These are phyloP conservation scores for Ibycter americanus DNA, from an alignment of 2,797 vertebrate genomes.

Conservation along the genomic window DNA sequence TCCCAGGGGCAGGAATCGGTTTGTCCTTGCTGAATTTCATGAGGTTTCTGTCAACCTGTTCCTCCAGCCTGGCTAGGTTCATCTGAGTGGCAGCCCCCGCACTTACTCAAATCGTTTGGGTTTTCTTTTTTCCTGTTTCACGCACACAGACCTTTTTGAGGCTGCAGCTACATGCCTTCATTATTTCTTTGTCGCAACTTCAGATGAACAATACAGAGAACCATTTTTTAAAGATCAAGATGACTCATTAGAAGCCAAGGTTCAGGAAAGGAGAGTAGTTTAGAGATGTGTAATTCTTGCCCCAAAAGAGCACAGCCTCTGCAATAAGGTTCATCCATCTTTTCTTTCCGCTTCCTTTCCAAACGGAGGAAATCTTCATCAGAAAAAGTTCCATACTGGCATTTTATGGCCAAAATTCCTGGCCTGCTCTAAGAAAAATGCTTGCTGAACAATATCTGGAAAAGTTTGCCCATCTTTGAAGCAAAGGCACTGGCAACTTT, in stretches of 20 bases:
- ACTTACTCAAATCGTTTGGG: background rate
- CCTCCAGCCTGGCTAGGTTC: background rate
- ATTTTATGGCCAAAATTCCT: conserved; percentile 23
- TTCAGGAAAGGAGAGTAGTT: background rate
- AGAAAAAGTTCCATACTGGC: background rate
- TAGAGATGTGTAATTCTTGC: background rate
- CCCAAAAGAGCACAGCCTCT: background rate
- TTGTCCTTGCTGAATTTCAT: background rate
- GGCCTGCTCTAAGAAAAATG: conserved; percentile 6
- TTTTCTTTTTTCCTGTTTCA: background rate
- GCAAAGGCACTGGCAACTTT: conserved; percentile 17
- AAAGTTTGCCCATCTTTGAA: conserved; percentile 13
- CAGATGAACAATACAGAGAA: background rate
- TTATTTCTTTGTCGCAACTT: background rate
- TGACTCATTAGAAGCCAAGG: background rate
- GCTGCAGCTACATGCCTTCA: background rate
- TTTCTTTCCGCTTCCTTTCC: conserved; percentile 1
- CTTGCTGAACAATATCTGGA: conserved; percentile 36
- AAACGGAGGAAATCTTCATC: background rate
- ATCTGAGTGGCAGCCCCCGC: background rate
- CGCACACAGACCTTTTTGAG: background rate
- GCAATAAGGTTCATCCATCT: background rate
- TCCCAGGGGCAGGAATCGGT: background rate
- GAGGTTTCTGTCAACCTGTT: background rate
- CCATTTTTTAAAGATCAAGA: background rate